A percentile compares a stretch with the other conserved stretches of the same genome.
Evolutionary conservation across 2,113 vertebrate species (phyloP).

Genomic region (Chlamydotis undulata): DNA sequence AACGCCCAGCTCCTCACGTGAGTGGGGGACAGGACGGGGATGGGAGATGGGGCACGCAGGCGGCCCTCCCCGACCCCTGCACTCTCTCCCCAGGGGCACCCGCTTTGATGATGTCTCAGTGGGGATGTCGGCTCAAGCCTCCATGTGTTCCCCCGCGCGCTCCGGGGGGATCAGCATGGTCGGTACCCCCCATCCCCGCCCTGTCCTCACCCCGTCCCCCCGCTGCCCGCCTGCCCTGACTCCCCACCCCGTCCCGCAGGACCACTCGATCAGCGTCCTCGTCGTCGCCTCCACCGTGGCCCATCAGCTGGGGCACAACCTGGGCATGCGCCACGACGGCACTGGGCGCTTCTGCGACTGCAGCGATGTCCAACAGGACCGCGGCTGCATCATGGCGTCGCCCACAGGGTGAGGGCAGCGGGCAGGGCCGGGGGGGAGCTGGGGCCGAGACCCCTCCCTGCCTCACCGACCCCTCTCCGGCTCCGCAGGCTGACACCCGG

Average conservation of each 20-base stretch:
- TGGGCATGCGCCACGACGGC: constrained; percentile 87
- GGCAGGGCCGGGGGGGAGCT: fast-evolving
- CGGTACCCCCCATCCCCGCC: constrained; percentile 3
- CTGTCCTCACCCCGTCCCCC: fast-evolving
- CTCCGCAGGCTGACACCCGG: constrained; percentile 85
- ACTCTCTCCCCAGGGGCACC: constrained; percentile 70
- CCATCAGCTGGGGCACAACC: constrained; percentile 92
- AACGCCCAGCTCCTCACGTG: constrained; percentile 94
- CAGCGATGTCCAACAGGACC: constrained; percentile 79
- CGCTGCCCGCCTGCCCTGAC: fast-evolving
- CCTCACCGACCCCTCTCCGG: fast-evolving
- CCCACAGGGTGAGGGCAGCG: constrained; percentile 82
- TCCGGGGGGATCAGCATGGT: constrained; percentile 93
- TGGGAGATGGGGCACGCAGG: fast-evolving
- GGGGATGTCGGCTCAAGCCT: constrained; percentile 88
- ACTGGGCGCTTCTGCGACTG: constrained; percentile 80
- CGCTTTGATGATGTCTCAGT: constrained; percentile 82
- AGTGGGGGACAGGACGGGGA: neutral
- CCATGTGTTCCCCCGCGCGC: constrained; percentile 86
- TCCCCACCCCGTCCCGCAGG: neutral
- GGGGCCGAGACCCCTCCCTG: fast-evolving
- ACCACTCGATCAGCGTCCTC: constrained; percentile 84
- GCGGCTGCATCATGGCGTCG: constrained; percentile 92
- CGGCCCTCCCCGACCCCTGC: neutral
- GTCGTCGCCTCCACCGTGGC: constrained; percentile 90